Conservation (phyloP, 1,140 invertebrate genomes). For the Leptinotarsa defecta region DNA sequence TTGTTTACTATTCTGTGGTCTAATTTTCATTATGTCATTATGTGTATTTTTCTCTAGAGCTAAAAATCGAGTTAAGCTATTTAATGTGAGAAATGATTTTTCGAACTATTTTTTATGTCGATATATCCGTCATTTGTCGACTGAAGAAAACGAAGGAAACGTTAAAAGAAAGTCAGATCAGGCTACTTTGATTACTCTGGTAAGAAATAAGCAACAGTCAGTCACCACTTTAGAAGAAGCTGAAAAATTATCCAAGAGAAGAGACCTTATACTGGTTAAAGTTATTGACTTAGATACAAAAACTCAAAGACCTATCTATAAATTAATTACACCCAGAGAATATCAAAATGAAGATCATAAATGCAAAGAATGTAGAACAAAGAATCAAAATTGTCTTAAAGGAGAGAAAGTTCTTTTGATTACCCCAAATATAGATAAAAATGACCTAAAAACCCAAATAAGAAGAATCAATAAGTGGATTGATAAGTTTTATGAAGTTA, state of each 20-base stretch:
- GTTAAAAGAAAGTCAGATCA: constrained; percentile 44
- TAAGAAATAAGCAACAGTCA: constrained; percentile 43
- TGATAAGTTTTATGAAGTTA: constrained; percentile 65
- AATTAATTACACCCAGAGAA: constrained; percentile 58
- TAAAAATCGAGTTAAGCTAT: too few species aligned
- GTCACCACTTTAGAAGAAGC: constrained; percentile 60
- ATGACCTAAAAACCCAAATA: constrained; percentile 66
- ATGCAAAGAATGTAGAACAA: constrained; percentile 52
- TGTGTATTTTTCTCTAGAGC: too few species aligned
- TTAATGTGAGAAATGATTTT: too few species aligned
- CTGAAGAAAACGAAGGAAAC: constrained; percentile 29
- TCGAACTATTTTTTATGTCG: too few species aligned
- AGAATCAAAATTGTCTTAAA: constrained; percentile 53
- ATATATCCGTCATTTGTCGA: neutral
- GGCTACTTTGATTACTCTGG: constrained; percentile 53
- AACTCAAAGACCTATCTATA: constrained; percentile 66
- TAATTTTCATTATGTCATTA: too few species aligned
- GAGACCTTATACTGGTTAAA: constrained; percentile 69
- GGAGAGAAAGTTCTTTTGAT: constrained; percentile 66
- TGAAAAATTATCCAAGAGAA: constrained; percentile 64
- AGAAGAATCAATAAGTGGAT: constrained; percentile 69
- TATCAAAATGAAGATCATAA: constrained; percentile 49
- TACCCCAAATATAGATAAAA: constrained; percentile 64
- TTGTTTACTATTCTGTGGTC: too few species aligned
- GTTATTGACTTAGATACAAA: constrained; percentile 66